These are phyloP conservation scores for Calidris pugnax DNA, from an alignment of 2,113 vertebrate species.

Conservation along the genomic window DNA sequence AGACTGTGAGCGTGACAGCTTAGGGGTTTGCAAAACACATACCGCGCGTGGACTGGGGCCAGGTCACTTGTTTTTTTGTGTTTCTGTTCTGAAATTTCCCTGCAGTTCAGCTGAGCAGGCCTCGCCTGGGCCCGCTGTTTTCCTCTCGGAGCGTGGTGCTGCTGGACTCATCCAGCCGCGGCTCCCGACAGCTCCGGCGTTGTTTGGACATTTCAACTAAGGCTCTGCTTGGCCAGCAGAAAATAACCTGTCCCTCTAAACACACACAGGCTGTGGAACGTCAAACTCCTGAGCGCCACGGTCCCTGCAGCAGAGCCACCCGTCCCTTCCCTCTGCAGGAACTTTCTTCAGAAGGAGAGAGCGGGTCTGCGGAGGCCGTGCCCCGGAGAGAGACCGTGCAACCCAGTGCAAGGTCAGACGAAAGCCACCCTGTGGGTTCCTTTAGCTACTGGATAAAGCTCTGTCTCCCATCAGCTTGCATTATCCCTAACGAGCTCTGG, in stretches of 20 bases:
- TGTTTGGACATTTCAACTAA: fast-evolving
- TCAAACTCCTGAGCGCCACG: fast-evolving
- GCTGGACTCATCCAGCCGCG: background rate
- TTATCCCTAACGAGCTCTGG: constrained; percentile 52
- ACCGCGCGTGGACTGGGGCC: background rate
- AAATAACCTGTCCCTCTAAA: background rate
- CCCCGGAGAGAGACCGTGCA: background rate
- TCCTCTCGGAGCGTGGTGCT: background rate
- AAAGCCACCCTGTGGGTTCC: background rate
- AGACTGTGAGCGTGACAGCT: background rate
- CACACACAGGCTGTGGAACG: fast-evolving
- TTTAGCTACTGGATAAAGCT: background rate
- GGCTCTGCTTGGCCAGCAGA: background rate
- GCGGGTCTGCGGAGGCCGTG: background rate
- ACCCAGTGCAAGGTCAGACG: background rate
- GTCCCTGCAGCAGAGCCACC: background rate
- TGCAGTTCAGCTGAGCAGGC: background rate
- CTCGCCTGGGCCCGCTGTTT: background rate
- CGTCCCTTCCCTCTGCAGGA: background rate
- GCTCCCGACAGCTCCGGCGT: background rate
- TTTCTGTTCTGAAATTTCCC: background rate
- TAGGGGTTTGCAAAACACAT: background rate
- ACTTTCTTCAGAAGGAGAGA: background rate
- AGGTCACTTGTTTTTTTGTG: background rate
- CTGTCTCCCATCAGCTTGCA: constrained; percentile 25